Evolutionary conservation across 1,140 invertebrate species (phyloP).

Genomic region (Myzus persicae): DNA sequence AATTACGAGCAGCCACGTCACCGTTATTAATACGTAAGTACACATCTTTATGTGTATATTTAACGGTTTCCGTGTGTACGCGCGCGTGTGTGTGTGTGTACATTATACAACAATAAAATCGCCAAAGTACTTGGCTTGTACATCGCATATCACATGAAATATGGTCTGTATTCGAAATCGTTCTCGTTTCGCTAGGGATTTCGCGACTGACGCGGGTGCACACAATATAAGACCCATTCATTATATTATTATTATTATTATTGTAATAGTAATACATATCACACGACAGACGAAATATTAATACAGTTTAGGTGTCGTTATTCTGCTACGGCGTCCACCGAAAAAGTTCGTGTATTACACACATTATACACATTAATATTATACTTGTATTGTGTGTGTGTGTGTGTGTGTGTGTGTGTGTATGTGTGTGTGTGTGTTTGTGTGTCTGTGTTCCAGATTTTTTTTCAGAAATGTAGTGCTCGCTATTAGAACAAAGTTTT

Average conservation of each 20-base stretch:
- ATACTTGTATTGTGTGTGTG: not conserved
- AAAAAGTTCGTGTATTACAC: not conserved
- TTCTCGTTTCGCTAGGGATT: not conserved
- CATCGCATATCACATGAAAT: not conserved
- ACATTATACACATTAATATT: too few species aligned
- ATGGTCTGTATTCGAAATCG: not conserved
- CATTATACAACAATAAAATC: not conserved
- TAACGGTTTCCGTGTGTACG: not conserved
- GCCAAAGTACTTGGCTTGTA: not conserved
- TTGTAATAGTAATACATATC: not conserved
- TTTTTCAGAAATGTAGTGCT: not conserved
- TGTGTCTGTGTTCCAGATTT: not conserved
- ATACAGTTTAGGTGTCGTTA: conserved; percentile 21
- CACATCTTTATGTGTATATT: not conserved
- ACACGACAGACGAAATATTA: not conserved
- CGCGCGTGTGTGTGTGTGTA: too few species aligned
- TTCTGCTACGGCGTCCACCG: not conserved
- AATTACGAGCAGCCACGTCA: not conserved
- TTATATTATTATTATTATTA: not conserved
- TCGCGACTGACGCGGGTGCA: not conserved
- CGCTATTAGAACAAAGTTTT: not conserved
- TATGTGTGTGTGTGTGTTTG: not conserved
- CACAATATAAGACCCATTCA: not conserved
- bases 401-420: too few species aligned
- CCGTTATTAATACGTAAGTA: conserved; percentile 16